Evolutionary conservation across 2,888 invertebrate species (phyloP), one percentile per base, ranked within the genome.

Genomic region (Prostheceraeus crozeri): DNA sequence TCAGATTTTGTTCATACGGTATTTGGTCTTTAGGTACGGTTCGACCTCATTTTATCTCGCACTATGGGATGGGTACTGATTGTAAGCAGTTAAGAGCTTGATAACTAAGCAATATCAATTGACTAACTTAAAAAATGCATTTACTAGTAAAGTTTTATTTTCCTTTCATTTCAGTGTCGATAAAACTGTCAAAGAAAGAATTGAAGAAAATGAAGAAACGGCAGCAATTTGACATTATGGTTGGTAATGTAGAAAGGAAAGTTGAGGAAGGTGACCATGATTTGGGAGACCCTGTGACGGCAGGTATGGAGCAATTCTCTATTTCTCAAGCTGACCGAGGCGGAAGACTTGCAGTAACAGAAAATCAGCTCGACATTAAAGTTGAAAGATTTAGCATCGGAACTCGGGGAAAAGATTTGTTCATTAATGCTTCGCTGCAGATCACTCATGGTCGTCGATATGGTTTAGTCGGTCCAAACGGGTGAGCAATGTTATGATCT

Each of bases 381-480:
- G 76, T 80, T 27, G 96, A 98, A 72, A 93, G 90, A 76, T 98
- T 98, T 74, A 90, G 90, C 61, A 98, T 99, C 67, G 84, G 89
- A 19, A 98, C 98, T 0, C 87, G 90, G 76, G 98, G 98, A 59
- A 90, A 98, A 70, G 90, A 94, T 72, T 80, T 98, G 46, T 96
- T 99, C 76, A 86, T 90, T 30, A 96, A 98, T 76, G 94, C 98
- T 0, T 88, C 84, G 74, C 79, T 99, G 30, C 79, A 89, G 55
- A 93, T 99, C 67, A 91, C 94, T 0, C 83, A 86, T 70, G 90
- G 93, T 0, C 82, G 96, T 46, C 83, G 90, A 68, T 99, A 99
- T 76, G 98, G 98, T 69, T 80, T 98, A 3, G 96, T 99, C 1
- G 98, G 98, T 23, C 98, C 98, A 0, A 98, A 98, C 76, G 98